Conservation (phyloP, 2,113 vertebrate genomes). For the Ia io region DNA sequence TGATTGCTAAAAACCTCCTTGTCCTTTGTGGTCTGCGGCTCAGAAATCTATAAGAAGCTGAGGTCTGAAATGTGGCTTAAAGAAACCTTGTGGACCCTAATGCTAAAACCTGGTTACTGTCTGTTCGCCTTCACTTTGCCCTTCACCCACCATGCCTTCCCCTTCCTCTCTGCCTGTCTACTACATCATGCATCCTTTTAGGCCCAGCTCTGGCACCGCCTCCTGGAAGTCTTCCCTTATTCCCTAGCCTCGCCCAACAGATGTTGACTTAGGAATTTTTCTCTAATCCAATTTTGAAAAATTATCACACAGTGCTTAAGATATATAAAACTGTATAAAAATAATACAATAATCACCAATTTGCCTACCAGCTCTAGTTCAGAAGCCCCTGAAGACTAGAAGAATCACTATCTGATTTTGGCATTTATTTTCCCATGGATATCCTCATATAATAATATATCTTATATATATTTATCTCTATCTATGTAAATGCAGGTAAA, state of each 20-base stretch:
- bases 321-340: background rate
- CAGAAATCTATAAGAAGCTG: background rate
- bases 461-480: background rate
- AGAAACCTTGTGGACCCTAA: background rate
- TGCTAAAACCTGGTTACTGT: background rate
- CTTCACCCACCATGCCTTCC: background rate
- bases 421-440: background rate
- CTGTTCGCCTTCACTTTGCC: background rate
- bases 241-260: background rate
- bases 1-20: constrained; percentile 15
- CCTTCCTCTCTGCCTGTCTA: background rate
- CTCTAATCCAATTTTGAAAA: background rate
- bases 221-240: background rate
- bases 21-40: background rate
- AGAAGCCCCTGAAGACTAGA: background rate
- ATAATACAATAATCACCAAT: background rate
- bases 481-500: background rate
- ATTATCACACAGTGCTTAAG: background rate
- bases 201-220: background rate
- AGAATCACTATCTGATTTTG: background rate
- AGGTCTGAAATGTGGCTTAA: background rate
- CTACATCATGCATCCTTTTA: background rate
- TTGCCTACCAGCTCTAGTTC: background rate
- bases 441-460: background rate
- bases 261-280: background rate